phyloP scores from a whole-genome alignment of 2,888 invertebrate genomes.

The Troides aeacus region DNA sequence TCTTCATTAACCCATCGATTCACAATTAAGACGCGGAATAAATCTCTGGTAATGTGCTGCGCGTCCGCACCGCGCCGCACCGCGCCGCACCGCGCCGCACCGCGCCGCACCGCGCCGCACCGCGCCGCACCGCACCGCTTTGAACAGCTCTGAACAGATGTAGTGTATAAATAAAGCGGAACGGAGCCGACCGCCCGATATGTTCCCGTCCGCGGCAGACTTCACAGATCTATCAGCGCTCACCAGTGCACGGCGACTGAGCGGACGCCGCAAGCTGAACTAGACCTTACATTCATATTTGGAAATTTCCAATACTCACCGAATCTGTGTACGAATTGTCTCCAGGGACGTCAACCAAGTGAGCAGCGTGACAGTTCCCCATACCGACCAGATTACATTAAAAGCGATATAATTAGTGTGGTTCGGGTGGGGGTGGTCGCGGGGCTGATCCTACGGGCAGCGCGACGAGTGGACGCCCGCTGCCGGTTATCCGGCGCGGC shows the following conservation, averaged over 20 bases:
- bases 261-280: conserved; percentile 43
- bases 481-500: conserved; percentile 79
- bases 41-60: conserved; percentile 78
- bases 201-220: conserved; percentile 80
- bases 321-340: too few species aligned
- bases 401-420: conserved; percentile 47
- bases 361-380: too few species aligned
- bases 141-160: conserved; percentile 76
- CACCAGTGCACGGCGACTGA: conserved; percentile 56
- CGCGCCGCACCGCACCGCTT: too few species aligned
- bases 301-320: too few species aligned
- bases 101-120: conserved; percentile 39
- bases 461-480: conserved; percentile 79
- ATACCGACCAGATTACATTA: conserved; percentile 36
- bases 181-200: conserved; percentile 80
- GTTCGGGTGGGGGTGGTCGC: conserved; percentile 50
- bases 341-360: too few species aligned
- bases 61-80: conserved; percentile 62
- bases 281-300: conserved; percentile 50
- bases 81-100: conserved; percentile 42
- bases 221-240: conserved; percentile 77
- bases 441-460: conserved; percentile 77
- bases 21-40: conserved; percentile 80
- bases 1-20: conserved; percentile 81
- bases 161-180: conserved; percentile 79